Base-by-base conservation (phyloP, 2,797 vertebrate genomes). In the Pyrocephalus nanus region DNA sequence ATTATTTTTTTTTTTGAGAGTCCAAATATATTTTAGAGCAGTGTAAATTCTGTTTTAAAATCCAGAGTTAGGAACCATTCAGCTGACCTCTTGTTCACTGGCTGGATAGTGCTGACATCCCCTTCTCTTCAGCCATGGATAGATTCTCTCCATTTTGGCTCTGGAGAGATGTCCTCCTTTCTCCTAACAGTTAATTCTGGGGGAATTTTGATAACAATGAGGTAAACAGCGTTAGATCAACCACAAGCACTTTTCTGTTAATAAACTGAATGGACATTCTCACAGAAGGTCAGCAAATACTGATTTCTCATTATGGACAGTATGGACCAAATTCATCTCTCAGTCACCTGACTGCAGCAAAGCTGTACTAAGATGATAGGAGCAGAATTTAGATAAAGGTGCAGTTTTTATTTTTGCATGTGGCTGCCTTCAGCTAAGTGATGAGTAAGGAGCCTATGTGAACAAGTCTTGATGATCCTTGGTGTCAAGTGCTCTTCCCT, bases 171-270 rank as follows among this genome's bases (percentile, higher is more conserved):
- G 18, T 53, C 26, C 25, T 75, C 14, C 58, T 80, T 62, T 70
- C 45, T 81, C 38, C 27, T 42, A 88, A 40, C 34, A 70, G 40
- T 73, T 90, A 51, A 78, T 84, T 91, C 86, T 86, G 87, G 70
- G 64, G 43, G 32, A 86, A 47, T 61, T 86, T 91, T 92, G 83
- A 47, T 84, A 78, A 86, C n/a, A 82, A 55, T 30, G 34, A 88
- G 40, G 89, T 76, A 94, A 95, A 89, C 38, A 79, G 48, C 55
- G 38, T 75, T 38, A 83, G 54, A 85, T 82, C 76, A 93, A 60
- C 40, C 10, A 62, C 61, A 29, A 92, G 26, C 76, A 64, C 29
- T 93, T 90, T 61, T 15, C 40, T 93, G 34, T 66, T 93, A 67
- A 89, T 92, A 91, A 90, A 87, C 34, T 45, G 70, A 93, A 85